Conservation (phyloP, 2,113 vertebrate genomes). For the Gopherus evgoodei region DNA sequence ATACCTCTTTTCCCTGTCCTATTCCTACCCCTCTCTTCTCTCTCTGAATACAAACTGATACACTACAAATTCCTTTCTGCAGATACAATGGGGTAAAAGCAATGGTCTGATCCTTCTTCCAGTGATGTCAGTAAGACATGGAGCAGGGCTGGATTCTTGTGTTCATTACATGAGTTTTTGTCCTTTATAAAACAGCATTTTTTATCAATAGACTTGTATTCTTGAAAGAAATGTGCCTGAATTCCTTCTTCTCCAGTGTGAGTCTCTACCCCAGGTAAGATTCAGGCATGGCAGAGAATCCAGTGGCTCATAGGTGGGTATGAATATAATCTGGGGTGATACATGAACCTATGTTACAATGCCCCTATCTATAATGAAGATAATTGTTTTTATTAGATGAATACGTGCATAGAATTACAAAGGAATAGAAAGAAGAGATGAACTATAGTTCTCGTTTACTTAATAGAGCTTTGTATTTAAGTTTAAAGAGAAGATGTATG, state of each 20-base stretch:
- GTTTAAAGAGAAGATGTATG: not conserved
- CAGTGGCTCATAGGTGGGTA: not conserved
- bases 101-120: not conserved
- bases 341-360: not conserved
- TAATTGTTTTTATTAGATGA: constrained; percentile 11
- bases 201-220: not conserved
- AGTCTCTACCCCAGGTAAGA: not conserved
- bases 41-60: rapidly evolving
- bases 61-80: not conserved
- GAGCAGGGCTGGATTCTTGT: not conserved
- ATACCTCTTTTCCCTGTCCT: not conserved
- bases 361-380: not conserved
- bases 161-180: not conserved
- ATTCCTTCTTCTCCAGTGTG: not conserved
- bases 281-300: not conserved
- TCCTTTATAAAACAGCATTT: not conserved
- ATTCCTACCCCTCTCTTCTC: not conserved
- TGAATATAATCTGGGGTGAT: not conserved
- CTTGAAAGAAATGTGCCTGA: not conserved
- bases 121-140: not conserved
- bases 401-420: not conserved
- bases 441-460: not conserved
- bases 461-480: constrained; percentile 53
- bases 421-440: not conserved
- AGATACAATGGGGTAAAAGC: not conserved